Evolutionary conservation across 2,113 vertebrate species (phyloP).

Genomic region (Vireo altiloquus): DNA sequence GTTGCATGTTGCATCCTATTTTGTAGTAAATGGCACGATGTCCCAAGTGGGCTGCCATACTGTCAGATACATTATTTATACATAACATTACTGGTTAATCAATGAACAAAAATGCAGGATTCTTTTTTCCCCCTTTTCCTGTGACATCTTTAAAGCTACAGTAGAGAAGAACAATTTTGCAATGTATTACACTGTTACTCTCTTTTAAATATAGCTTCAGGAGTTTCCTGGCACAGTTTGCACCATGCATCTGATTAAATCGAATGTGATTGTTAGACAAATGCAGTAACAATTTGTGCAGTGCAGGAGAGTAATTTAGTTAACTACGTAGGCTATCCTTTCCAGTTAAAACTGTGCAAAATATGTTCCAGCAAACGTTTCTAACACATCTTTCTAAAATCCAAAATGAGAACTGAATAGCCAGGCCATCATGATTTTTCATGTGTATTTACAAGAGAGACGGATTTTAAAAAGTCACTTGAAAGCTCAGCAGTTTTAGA

Average conservation of each 20-base stretch:
- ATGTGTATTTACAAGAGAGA: not conserved
- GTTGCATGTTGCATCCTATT: conserved; percentile 81
- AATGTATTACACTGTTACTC: not conserved
- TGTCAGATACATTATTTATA: conserved; percentile 85
- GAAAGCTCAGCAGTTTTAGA: not conserved
- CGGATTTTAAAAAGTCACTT: not conserved
- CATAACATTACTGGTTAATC: conserved; percentile 83
- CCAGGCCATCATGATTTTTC: not conserved
- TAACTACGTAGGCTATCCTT: conserved; percentile 20
- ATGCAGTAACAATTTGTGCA: conserved; percentile 25
- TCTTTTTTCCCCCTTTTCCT: conserved; percentile 32
- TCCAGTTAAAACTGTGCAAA: conserved; percentile 6
- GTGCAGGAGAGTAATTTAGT: conserved; percentile 52
- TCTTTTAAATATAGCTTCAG: conserved; percentile 34
- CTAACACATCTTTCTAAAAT: not conserved
- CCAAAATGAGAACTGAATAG: not conserved
- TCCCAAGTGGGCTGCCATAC: conserved; percentile 81
- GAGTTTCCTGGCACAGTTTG: conserved; percentile 15
- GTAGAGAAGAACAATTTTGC: conserved; percentile 24
- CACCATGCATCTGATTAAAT: conserved; percentile 24
- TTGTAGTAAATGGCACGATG: conserved; percentile 80
- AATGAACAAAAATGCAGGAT: conserved; percentile 75
- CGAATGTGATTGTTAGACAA: conserved; percentile 57
- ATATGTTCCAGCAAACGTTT: not conserved
- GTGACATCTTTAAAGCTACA: conserved; percentile 72